Percentiles rank a stretch among this genome's conserved stretches.
These are phyloP conservation scores for Muscina levida DNA, from an alignment of 2,888 invertebrate species.

Conservation along the genomic window DNA sequence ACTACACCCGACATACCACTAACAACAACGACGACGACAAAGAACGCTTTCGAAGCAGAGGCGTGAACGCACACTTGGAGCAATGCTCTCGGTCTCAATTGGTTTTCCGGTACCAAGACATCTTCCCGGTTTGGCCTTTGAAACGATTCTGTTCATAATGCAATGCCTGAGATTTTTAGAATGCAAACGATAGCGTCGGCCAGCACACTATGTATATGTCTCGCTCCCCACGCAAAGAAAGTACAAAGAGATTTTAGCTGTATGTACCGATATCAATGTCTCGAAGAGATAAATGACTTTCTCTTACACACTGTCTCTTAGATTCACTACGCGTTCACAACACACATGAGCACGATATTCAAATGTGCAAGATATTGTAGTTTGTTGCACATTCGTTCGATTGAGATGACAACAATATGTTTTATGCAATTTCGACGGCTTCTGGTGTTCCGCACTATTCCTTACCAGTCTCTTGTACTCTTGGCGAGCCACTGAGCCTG, in stretches of 20 bases:
- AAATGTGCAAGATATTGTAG: too few relatives aligned
- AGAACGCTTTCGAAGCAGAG: constrained; percentile 5
- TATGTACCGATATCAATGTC: too few relatives aligned
- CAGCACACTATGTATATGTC: constrained; percentile 16
- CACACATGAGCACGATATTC: too few relatives aligned
- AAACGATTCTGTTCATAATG: constrained; percentile 52
- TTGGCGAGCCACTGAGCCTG: constrained; percentile 43
- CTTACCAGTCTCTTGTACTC: constrained; percentile 4
- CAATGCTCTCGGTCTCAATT: constrained; percentile 4
- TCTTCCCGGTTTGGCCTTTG: constrained; percentile 49
- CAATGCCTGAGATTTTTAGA: constrained; percentile 43
- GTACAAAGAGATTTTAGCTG: too few relatives aligned
- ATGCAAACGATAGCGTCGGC: constrained; percentile 22
- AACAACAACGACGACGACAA: constrained; percentile 26
- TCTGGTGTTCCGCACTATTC: too few relatives aligned
- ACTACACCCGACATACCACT: background rate
- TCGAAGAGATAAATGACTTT: too few relatives aligned
- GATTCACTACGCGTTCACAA: background rate
- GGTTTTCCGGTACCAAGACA: constrained; percentile 19
- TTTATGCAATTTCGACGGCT: too few relatives aligned
- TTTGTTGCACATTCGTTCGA: too few relatives aligned
- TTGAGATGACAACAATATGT: too few relatives aligned
- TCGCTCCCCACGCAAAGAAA: too few relatives aligned
- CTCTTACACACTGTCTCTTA: constrained; percentile 4
- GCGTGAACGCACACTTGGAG: constrained; percentile 9